phyloP scores from a whole-genome alignment of 1,140 invertebrate species.

The Caenorhabditis tropicalis region DNA sequence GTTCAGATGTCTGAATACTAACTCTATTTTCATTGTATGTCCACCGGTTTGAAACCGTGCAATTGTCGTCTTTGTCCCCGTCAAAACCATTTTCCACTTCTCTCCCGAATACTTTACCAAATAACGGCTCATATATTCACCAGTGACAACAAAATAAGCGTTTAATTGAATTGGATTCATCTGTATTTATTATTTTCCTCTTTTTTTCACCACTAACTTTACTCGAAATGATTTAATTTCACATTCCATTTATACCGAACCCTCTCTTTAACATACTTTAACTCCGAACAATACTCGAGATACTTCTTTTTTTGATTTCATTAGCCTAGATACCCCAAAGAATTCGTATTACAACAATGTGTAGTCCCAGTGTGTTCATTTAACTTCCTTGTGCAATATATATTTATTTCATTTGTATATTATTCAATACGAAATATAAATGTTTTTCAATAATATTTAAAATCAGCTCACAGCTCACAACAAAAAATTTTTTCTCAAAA shows the following conservation, averaged over 20 bases:
- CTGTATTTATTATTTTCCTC: background rate
- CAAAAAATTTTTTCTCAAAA: background rate
- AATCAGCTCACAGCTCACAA: background rate
- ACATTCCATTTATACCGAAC: background rate
- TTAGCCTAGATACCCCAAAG: constrained; percentile 27
- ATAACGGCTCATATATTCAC: constrained; percentile 38
- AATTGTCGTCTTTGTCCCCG: background rate
- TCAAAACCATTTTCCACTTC: background rate
- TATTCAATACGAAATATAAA: background rate
- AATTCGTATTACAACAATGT: constrained; percentile 38
- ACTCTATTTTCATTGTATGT: background rate
- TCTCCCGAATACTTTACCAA: constrained; percentile 35
- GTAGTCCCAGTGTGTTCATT: constrained; percentile 4
- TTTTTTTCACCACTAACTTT: background rate
- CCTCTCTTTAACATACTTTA: background rate
- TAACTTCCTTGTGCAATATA: background rate
- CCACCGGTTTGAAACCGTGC: constrained; percentile 33
- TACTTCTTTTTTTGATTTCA: background rate
- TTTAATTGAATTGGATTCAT: background rate
- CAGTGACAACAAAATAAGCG: constrained; percentile 30
- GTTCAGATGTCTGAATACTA: constrained; percentile 33
- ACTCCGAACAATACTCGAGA: background rate
- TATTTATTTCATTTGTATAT: background rate
- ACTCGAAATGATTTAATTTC: background rate
- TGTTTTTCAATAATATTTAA: background rate